Evolutionary conservation across 2,113 vertebrate genomes (phyloP).

Genomic region (Nothoprocta perdicaria): DNA sequence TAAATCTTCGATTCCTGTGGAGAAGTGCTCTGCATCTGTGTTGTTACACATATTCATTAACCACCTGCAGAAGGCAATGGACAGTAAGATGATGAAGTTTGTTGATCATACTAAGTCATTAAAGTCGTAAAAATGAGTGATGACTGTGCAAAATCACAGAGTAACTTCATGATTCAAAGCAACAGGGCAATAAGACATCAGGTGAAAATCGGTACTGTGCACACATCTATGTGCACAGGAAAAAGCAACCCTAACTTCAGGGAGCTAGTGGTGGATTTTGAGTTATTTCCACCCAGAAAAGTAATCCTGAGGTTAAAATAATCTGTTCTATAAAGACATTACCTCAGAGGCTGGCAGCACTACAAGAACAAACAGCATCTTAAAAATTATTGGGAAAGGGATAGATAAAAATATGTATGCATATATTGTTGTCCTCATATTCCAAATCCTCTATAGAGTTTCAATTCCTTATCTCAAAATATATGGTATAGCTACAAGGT

Average conservation of each 20-base stretch:
- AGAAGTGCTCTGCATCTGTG: neutral
- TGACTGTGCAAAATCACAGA: neutral
- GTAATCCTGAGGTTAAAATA: neutral
- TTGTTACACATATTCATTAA: neutral
- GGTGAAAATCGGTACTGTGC: neutral
- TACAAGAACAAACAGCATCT: neutral
- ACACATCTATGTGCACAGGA: neutral
- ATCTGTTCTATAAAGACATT: neutral
- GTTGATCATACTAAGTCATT: neutral
- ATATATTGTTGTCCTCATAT: neutral
- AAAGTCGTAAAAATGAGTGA: neutral
- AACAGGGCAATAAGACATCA: neutral
- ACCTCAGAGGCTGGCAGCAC: neutral
- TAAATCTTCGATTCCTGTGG: neutral
- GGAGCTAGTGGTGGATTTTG: neutral
- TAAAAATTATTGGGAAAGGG: neutral
- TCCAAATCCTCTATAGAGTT: neutral
- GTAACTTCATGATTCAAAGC: neutral
- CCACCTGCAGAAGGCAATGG: neutral
- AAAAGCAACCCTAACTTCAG: neutral
- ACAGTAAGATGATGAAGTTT: neutral
- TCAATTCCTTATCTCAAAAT: neutral
- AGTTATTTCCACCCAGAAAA: neutral
- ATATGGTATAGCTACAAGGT: fast-evolving
- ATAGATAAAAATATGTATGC: neutral